Percentiles rank a stretch among this genome's conserved stretches.
Conservation (phyloP, 2,113 vertebrate species). For the Gobio gobio region DNA sequence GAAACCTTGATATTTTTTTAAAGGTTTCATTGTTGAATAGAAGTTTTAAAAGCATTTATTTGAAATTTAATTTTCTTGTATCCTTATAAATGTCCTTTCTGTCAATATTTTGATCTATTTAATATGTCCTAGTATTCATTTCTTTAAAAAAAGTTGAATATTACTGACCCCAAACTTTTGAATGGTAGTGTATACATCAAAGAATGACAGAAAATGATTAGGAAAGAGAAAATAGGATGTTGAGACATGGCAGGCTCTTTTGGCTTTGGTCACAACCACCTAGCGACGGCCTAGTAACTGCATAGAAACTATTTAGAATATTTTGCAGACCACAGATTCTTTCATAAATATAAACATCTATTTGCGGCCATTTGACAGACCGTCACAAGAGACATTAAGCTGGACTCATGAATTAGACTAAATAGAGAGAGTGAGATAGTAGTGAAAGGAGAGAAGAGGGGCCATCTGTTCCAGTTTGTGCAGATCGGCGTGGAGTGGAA, state of each 20-base stretch:
- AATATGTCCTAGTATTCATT: background rate
- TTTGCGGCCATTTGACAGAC: slow-evolving; percentile 2
- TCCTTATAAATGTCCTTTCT: background rate
- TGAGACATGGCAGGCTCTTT: slow-evolving; percentile 20
- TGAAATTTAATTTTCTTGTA: too few species aligned
- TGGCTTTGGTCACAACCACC: background rate
- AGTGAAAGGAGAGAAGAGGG: slow-evolving; percentile 40
- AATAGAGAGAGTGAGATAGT: background rate
- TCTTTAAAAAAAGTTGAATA: background rate
- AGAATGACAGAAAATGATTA: background rate
- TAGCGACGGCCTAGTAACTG: background rate
- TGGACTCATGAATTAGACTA: slow-evolving; percentile 34
- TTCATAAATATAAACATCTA: background rate
- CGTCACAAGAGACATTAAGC: background rate
- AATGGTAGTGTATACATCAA: background rate
- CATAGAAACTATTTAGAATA: background rate
- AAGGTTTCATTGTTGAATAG: background rate
- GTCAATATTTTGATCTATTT: background rate
- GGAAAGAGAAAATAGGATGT: slow-evolving; percentile 38
- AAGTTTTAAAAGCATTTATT: background rate
- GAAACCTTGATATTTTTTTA: background rate
- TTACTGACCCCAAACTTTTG: background rate
- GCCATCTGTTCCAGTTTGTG: slow-evolving; percentile 51
- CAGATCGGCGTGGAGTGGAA: slow-evolving; percentile 47
- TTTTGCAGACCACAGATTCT: too few species aligned